phyloP scores from a whole-genome alignment of 2,888 invertebrate genomes.

The Eretmocerus hayati region DNA sequence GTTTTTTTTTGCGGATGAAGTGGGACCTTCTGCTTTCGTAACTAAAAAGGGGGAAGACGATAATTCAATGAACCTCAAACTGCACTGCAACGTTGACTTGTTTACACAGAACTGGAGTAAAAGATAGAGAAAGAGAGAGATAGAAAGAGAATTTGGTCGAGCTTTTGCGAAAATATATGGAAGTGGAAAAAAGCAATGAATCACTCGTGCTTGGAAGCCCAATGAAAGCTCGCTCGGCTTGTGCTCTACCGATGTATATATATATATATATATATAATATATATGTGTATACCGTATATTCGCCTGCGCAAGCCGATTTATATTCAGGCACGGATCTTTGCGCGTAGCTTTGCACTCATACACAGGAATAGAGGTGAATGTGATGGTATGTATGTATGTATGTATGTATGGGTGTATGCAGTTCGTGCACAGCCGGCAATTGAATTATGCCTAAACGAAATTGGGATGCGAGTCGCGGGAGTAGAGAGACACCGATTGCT shows the following conservation, averaged over 20 bases:
- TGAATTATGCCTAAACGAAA: slow-evolving; percentile 23
- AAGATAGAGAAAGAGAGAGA: too few species aligned
- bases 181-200: slow-evolving; percentile 13
- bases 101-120: slow-evolving; percentile 3
- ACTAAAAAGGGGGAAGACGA: too few species aligned
- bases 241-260: too few species aligned
- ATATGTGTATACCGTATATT: slow-evolving; percentile 1
- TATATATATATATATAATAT: slow-evolving; percentile 18
- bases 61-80: slow-evolving; percentile 29
- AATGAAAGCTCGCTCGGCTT: slow-evolving; percentile 20
- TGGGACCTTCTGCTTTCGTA: too few species aligned
- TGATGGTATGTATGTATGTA: too few species aligned
- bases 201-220: slow-evolving; percentile 19
- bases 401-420: too few species aligned
- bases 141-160: too few species aligned
- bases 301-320: background rate
- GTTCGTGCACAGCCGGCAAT: slow-evolving; percentile 9
- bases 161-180: slow-evolving; percentile 11
- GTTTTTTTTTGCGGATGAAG: too few species aligned
- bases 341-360: too few species aligned
- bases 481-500: slow-evolving; percentile 19
- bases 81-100: slow-evolving; percentile 23
- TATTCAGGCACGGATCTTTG: background rate
- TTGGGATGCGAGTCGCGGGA: slow-evolving; percentile 18
- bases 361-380: too few species aligned